A percentile compares a stretch with the other conserved stretches of the same genome.
Conservation (phyloP, 2,113 vertebrate species). For the Capreolus pygargus region DNA sequence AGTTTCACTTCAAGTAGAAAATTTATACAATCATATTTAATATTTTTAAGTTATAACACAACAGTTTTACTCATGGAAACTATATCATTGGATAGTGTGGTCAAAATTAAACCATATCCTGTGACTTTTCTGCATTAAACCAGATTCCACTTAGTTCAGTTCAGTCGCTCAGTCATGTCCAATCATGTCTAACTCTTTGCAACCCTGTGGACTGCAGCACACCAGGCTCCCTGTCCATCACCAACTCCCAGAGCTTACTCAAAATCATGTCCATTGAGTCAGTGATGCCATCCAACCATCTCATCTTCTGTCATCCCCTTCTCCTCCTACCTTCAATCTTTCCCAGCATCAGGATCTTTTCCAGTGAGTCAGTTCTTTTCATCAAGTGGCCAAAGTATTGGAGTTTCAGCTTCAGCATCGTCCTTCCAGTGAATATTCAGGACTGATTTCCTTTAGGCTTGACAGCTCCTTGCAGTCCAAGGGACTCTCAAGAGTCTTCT, state of each 20-base stretch:
- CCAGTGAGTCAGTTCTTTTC: not conserved
- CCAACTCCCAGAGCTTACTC: not conserved
- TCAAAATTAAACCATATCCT: not conserved
- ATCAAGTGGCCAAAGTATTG: not conserved
- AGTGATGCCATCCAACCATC: not conserved
- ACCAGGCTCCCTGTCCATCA: not conserved
- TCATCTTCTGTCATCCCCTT: not conserved
- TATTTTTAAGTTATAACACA: not conserved
- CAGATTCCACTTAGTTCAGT: not conserved
- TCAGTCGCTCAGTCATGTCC: not conserved
- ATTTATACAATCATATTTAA: not conserved
- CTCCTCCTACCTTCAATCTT: not conserved
- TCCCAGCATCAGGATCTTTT: not conserved
- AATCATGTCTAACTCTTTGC: not conserved
- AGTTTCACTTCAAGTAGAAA: not conserved
- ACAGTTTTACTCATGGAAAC: not conserved
- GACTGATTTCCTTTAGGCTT: not conserved
- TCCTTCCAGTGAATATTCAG: not conserved
- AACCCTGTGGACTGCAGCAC: accelerated
- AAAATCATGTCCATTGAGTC: not conserved
- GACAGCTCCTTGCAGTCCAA: not conserved
- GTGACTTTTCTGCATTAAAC: not conserved
- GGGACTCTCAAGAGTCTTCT: not conserved
- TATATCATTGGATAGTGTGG: not conserved
- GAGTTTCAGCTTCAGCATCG: not conserved